These are phyloP conservation scores for Heliconius hermathena DNA, from an alignment of 1,140 invertebrate genomes.

Conservation along the genomic window DNA sequence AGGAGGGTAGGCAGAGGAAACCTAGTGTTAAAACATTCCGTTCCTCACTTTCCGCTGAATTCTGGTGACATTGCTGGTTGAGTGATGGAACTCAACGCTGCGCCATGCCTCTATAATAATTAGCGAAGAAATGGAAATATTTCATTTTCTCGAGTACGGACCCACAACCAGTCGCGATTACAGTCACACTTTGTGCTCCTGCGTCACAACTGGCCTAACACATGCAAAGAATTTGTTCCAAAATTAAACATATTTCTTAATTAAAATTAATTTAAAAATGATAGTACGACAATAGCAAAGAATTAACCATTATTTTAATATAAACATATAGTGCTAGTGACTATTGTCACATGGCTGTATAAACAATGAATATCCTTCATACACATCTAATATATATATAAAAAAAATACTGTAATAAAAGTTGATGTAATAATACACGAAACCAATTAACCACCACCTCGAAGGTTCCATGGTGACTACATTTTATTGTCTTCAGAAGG, in stretches of 20 bases:
- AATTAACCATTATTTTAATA: neutral
- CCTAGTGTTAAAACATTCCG: no score
- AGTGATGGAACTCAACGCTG: no score
- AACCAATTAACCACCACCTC: conserved; percentile 49
- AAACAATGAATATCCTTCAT: conserved; percentile 21
- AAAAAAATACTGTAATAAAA: conserved; percentile 35
- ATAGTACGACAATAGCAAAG: neutral
- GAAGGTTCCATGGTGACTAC: conserved; percentile 47
- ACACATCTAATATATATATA: conserved; percentile 17
- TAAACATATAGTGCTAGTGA: neutral
- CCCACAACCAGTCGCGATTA: no score
- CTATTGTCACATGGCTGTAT: neutral
- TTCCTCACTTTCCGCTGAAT: no score
- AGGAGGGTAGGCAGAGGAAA: no score
- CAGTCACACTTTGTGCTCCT: no score
- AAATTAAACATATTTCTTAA: neutral
- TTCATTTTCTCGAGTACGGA: no score
- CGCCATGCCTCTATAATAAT: no score
- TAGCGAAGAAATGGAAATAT: no score
- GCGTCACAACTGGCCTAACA: no score
- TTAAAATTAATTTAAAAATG: neutral
- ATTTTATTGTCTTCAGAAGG: conserved; percentile 45
- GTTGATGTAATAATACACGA: conserved; percentile 53
- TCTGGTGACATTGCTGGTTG: no score
- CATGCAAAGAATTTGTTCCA: neutral